Base-by-base conservation (phyloP, 2,797 vertebrate species). In the Huso huso region DNA sequence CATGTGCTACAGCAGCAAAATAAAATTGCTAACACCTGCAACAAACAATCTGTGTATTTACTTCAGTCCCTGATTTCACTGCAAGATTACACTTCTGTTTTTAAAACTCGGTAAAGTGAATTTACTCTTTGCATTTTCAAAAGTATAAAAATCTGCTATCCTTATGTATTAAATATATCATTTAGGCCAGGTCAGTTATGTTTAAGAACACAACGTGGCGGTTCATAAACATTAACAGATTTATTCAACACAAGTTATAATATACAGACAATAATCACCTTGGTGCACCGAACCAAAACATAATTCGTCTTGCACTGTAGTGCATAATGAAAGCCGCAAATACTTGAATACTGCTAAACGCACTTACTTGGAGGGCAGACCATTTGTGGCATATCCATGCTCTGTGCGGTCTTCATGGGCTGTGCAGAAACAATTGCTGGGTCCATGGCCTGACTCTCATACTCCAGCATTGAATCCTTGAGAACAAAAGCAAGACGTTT, bases 391-490 rank as follows among this genome's bases (percentile, higher is more conserved):
- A 95, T 87, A 68, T 97, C 94, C 81, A 95, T 82, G 58, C 80
- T 91, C 76, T 91, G 92, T 65, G 79, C 78, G 67, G 95, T 88
- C 83, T 95, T 98, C 96, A 99, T 98, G 49, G 96, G 95, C 77
- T 97, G 95, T 13, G 95, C 97, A 50, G 95, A 95, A 70, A 99
- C 95, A 66, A 99, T 99, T 61, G 97, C 97, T 71, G 97, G 96
- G 81, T 99, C 97, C 66, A 99, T 87, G 2, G 93, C 87, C 74
- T 97, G 96, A 70, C 93, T 95, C 61, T 99, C 96, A 89, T 96
- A 99, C 79, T 99, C 97, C 84, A 99, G 82, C 93, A 98, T 93
- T 1, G 95, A 99, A 72, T 99, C 96, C 97, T 99, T 61, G 3
- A 4, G 6, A 72, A 61, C 7, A 61, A 67, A 67, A 18, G 1